Base-by-base conservation (phyloP, 2,113 vertebrate genomes). In the Neolamprologus cancellatus region DNA sequence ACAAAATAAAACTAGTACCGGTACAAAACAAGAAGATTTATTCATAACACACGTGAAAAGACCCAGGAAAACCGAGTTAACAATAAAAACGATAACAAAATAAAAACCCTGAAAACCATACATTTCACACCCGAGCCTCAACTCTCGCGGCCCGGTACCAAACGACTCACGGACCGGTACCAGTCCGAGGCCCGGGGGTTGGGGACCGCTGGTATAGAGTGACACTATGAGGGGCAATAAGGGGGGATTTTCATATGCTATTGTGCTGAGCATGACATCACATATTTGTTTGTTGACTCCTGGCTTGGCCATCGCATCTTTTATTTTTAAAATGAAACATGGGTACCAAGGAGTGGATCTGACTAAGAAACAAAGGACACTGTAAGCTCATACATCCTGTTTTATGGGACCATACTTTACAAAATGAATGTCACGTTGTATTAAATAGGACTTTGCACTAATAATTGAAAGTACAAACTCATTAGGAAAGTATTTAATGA, bases 401-500 rank as follows among this genome's bases (percentile, higher is more conserved):
- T 71, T 71, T 71, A 44, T 71, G 39, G 66, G 13, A 15, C 36
- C 39, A 15, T 71, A 71, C 39, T 44, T 71, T 17, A 71, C 20
- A 44, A 71, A 44, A 71, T 25, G 36, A 71, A 71, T 44, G 39
- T 71, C 66, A 46, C 20, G 5, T 71, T 71, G 36, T 25, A 46
- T 71, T 71, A 71, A 71, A 46, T 44, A 25, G 13, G 66, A 71
- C 20, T 44, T 44, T 15, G 41, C 20, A 44, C 39, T 28, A 71
- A 44, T 71, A 44, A 44, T 28, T 76, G 69, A 30, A 46, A 48
- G 15, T 5, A 30, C 41, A 48, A 76, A 76, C 41, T 76, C 25
- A 48, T 48, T 48, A 76, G 41, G 15, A 48, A 48, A 48, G 69
- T 76, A 76, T 76, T 48, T 76, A 48, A 76, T 48, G 69, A 48